Percentiles rank a stretch among this genome's conserved stretches.
These are phyloP conservation scores for Dreissena rostriformis DNA, from an alignment of 1,140 invertebrate genomes.

Conservation along the genomic window DNA sequence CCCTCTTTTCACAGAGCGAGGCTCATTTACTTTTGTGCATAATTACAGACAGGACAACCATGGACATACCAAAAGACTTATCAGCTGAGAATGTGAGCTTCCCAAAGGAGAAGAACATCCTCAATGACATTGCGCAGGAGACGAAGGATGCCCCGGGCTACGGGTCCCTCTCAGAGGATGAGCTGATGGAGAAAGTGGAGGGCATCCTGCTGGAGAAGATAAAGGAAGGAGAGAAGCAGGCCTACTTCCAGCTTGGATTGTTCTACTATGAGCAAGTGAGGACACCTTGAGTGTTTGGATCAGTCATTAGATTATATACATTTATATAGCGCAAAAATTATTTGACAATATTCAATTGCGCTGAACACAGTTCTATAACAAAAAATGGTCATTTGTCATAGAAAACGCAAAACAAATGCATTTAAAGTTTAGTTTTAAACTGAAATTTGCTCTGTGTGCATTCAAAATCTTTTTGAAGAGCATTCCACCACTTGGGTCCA, in stretches of 20 bases:
- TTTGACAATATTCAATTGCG: no score
- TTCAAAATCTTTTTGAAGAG: no score
- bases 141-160: constrained; percentile 64
- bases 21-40: not conserved
- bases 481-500: no score
- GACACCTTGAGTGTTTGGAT: not conserved
- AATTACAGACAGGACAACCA: not conserved
- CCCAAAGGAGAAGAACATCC: constrained; percentile 67
- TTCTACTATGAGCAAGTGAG: constrained; percentile 79
- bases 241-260: constrained; percentile 78
- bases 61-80: constrained; percentile 45
- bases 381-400: no score
- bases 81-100: constrained; percentile 65
- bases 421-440: no score
- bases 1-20: no score
- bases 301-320: no score
- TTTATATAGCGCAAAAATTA: no score
- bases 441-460: no score
- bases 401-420: no score
- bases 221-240: constrained; percentile 73
- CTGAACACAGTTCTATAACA: no score
- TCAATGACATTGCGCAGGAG: constrained; percentile 75
- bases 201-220: constrained; percentile 77
- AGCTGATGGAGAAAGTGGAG: constrained; percentile 78
- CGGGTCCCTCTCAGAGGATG: constrained; percentile 68